Base-by-base conservation (phyloP, 2,888 invertebrate genomes). In the Acrocyrtus sp. region DNA sequence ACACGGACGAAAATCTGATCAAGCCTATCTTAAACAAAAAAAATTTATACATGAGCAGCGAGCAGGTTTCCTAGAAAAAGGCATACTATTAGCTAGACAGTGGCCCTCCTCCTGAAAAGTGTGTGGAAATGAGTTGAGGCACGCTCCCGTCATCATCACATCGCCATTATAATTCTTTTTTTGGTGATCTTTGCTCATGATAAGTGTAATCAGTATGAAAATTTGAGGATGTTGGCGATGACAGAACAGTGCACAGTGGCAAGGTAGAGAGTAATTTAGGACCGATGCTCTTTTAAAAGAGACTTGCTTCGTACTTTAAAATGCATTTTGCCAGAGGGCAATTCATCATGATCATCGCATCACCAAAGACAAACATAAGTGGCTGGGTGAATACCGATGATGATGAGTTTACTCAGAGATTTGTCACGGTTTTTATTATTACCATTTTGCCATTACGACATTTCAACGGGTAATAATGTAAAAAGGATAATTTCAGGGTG, bases 131-230 rank as follows among this genome's bases (percentile, higher is more conserved):
- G 47, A 56, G 57, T 50, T 19, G 22, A 69, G 62, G 69, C 69
- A 69, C 69, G 69, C 69, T 69, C n/a, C n/a, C n/a, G n/a, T n/a
- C n/a, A n/a, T n/a, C n/a, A n/a, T n/a, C n/a, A n/a, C n/a, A n/a
- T n/a, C n/a, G n/a, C n/a, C n/a, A n/a, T n/a, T n/a, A n/a, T n/a
- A n/a, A n/a, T n/a, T 69, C 62, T 34, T 50, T n/a, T 53, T 50
- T 21, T 47, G 47, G 47, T 72, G 70, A 72, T 72, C 70, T 72
- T 72, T 72, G 70, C 63, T 63, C 63, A 63, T 72, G 70, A 72
- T 72, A 72, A 72, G 58, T 53, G 51, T 72, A 72, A 72, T 72
- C 70, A 65, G n/a, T n/a, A n/a, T n/a, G n/a, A n/a, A n/a, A n/a
- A n/a, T n/a, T n/a, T n/a, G n/a, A n/a, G n/a, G n/a, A n/a, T n/a